These are phyloP conservation scores for Emydocephalus ijimae DNA, from an alignment of 2,113 vertebrate genomes.

Conservation along the genomic window DNA sequence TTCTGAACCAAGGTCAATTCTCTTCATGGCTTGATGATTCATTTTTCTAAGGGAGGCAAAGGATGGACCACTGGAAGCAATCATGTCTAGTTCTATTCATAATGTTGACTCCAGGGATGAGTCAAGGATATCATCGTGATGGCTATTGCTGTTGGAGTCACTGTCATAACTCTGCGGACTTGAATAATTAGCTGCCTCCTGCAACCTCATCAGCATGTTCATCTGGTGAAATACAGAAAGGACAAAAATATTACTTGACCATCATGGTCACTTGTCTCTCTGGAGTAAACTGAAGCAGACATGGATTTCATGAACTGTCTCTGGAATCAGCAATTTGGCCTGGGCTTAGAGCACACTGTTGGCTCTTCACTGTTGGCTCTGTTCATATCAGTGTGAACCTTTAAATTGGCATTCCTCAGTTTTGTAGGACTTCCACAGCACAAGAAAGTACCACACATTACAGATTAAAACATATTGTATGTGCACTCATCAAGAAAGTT, in stretches of 20 bases:
- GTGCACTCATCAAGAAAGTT: background rate
- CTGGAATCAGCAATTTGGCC: background rate
- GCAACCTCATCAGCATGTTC: conserved; percentile 97
- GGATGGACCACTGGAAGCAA: background rate
- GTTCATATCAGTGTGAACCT: background rate
- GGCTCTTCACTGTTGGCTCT: background rate
- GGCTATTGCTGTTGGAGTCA: conserved; percentile 96
- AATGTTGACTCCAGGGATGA: conserved; percentile 91
- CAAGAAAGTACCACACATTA: background rate
- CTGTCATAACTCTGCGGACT: conserved; percentile 97
- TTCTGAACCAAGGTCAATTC: conserved; percentile 52
- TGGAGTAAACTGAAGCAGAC: background rate
- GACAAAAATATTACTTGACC: accelerated
- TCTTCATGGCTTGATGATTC: conserved; percentile 24
- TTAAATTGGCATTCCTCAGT: background rate
- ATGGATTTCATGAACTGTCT: background rate
- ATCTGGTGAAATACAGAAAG: conserved; percentile 72
- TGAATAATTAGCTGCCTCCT: conserved; percentile 94
- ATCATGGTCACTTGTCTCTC: background rate
- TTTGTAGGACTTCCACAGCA: background rate
- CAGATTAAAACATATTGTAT: background rate
- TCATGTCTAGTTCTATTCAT: conserved; percentile 65
- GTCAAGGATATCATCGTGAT: conserved; percentile 92
- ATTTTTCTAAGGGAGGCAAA: conserved; percentile 24
- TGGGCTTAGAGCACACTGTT: background rate